Evolutionary conservation across 1,140 invertebrate genomes (phyloP).

Genomic region (Oncopodura yosiiana): DNA sequence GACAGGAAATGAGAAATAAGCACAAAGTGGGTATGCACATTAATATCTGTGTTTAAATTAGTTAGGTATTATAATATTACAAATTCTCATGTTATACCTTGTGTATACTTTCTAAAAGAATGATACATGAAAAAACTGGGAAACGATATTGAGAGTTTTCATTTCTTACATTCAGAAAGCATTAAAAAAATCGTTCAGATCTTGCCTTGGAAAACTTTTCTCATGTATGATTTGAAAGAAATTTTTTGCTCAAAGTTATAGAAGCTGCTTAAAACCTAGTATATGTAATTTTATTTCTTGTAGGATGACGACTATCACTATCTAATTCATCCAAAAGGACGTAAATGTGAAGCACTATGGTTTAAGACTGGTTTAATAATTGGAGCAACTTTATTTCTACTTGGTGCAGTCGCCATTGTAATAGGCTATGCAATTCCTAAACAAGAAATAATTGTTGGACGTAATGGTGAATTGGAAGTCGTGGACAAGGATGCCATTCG

Average conservation of each 20-base stretch:
- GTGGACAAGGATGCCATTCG: conserved; percentile 43
- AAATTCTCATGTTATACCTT: too few relatives aligned
- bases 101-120: too few relatives aligned
- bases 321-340: conserved; percentile 40
- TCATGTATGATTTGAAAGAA: background rate
- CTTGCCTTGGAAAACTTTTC: too few relatives aligned
- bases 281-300: conserved; percentile 1
- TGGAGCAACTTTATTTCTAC: conserved; percentile 43
- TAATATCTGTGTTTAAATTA: too few relatives aligned
- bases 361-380: conserved; percentile 44
- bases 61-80: too few relatives aligned
- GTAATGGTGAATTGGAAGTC: conserved; percentile 42
- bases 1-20: too few relatives aligned
- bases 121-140: too few relatives aligned
- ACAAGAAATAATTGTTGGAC: conserved; percentile 41
- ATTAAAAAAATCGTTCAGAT: too few relatives aligned
- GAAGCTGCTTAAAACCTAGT: background rate
- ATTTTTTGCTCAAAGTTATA: background rate
- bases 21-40: too few relatives aligned
- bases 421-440: conserved; percentile 46
- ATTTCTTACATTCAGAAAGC: too few relatives aligned
- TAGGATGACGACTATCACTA: conserved; percentile 42
- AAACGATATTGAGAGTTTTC: too few relatives aligned
- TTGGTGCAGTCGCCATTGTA: conserved; percentile 44
- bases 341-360: conserved; percentile 39